Conservation (phyloP, 2,797 vertebrate genomes). For the Danionella dracula region DNA sequence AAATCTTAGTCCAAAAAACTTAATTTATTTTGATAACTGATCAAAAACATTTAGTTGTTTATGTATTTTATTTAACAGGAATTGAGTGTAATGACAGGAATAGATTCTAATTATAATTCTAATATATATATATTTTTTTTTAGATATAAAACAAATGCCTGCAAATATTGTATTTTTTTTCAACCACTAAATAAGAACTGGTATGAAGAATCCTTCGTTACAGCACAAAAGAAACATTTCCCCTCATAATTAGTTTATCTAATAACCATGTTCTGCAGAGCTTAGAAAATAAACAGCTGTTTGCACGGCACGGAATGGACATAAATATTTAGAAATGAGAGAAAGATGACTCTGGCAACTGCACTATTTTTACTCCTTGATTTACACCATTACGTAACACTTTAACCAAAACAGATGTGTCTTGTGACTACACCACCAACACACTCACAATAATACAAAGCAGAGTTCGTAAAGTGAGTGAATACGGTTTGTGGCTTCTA, state of each 20-base stretch:
- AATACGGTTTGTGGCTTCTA: background rate
- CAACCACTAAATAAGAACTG: background rate
- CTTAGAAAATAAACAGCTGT: slow-evolving; percentile 11
- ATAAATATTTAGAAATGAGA: background rate
- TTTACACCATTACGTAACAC: background rate
- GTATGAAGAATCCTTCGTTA: background rate
- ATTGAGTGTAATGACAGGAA: too few relatives aligned
- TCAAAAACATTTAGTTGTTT: too few relatives aligned
- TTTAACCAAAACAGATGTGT: background rate
- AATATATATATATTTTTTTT: too few relatives aligned
- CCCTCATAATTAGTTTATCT: background rate
- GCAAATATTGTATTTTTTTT: too few relatives aligned
- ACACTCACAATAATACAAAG: too few relatives aligned
- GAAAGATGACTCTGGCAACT: background rate
- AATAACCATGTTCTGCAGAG: slow-evolving; percentile 10
- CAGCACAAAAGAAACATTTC: slow-evolving; percentile 4
- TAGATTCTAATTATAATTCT: too few relatives aligned
- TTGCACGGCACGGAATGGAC: background rate
- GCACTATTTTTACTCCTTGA: background rate
- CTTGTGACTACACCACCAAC: background rate
- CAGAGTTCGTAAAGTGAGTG: too few relatives aligned
- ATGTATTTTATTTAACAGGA: too few relatives aligned
- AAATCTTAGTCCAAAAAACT: too few relatives aligned
- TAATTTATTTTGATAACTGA: too few relatives aligned
- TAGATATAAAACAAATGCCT: too few relatives aligned